A percentile compares a stretch with the other conserved stretches of the same genome.
Conservation (phyloP, 2,797 vertebrate species). For the Micrastur ruficollis region DNA sequence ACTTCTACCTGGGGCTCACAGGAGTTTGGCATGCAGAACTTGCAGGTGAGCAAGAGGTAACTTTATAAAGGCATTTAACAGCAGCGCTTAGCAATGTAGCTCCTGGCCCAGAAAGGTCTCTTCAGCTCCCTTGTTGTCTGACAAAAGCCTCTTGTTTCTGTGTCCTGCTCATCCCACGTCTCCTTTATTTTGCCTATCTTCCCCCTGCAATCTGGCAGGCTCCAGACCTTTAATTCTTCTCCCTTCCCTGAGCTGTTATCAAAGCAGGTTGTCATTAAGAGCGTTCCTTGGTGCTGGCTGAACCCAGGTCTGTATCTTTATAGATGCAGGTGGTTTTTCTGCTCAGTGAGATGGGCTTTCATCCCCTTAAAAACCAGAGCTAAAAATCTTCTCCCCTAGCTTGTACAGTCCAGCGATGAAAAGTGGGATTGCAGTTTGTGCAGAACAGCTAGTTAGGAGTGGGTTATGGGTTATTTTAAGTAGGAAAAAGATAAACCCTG, state of each 20-base stretch:
- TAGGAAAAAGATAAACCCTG: background rate
- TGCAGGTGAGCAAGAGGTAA: background rate
- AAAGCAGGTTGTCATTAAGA: background rate
- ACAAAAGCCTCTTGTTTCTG: constrained; percentile 23
- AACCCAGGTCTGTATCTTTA: background rate
- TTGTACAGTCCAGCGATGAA: background rate
- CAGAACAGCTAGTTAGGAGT: background rate
- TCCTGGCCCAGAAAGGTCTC: background rate
- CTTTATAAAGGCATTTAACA: background rate
- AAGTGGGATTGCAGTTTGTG: background rate
- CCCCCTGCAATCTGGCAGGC: background rate
- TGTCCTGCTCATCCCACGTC: background rate
- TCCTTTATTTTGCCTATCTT: background rate
- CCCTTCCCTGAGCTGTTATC: background rate
- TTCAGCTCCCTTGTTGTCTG: background rate
- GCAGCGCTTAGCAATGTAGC: background rate
- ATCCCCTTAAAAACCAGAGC: background rate
- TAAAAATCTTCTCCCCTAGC: background rate
- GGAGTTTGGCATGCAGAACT: background rate
- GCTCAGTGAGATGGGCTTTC: background rate
- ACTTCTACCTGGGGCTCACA: background rate
- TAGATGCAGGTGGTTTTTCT: background rate
- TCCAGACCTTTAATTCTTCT: background rate
- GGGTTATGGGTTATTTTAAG: background rate
- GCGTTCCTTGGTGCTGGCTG: fast-evolving